Base-by-base conservation (phyloP, 1,140 invertebrate species). In the Drosophila ficusphila region DNA sequence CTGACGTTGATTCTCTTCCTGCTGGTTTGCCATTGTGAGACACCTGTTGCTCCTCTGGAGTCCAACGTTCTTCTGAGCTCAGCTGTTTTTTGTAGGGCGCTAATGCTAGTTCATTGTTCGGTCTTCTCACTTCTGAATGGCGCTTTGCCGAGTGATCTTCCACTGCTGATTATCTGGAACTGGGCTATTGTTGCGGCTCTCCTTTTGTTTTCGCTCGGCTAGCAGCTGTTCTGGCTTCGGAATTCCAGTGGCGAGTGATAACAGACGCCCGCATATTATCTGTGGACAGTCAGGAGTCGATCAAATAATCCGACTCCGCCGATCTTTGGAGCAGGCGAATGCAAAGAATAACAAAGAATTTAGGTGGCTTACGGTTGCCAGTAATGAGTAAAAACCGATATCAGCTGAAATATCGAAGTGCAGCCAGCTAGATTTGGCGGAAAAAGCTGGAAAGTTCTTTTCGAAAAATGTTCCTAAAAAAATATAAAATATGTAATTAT, bases 181-280 rank as follows among this genome's bases (percentile, higher is more conserved):
- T 25, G 60, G 39, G 41, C 56, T 61, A 62, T 62, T 68, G 41
- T 68, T 49, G 42, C 39, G 12, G 38, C 36, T 68, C 18, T 54
- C 21, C 25, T 36, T 38, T 41, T 57, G 64, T 47, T 61, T 29
- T 47, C 16, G 31, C 42, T 48, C 12, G 42, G 18, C 54, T 36
- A 79, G 67, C 77, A 68, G 71, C 52, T 75, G 41, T 57, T 79
- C 38, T 44, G 68, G 42, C 39, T 56, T 39, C 42, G 29, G 39
- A 44, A 42, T 76, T 58, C 18, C 70, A 75, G 46, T 49, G 56
- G 46, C 21, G 38, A 52, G 29, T 48, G 79, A 83, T 86, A 85
- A 79, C 39, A 21, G 56, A 29, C 42, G 53, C 76, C 74, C 68
- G 61, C 81, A 83, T 83, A 79, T 72, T 83, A 64, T 51, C 38